Evolutionary conservation across 2,113 vertebrate genomes (phyloP).

Genomic region (Pristiophorus japonicus): DNA sequence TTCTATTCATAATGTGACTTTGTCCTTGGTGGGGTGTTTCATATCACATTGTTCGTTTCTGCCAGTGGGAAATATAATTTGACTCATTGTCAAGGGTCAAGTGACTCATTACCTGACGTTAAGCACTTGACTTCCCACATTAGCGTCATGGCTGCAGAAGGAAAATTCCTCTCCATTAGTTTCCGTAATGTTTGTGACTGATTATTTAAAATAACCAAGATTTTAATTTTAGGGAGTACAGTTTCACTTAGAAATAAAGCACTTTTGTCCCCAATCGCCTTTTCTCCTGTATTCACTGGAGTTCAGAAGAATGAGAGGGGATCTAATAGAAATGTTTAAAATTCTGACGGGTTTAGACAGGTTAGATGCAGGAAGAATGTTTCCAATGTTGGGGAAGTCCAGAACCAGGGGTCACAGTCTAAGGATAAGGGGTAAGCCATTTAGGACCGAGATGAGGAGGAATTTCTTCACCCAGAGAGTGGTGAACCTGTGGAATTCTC

Average conservation of each 20-base stretch:
- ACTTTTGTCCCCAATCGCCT: neutral
- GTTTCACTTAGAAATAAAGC: neutral
- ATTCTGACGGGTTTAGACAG: no score
- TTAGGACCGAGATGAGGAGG: no score
- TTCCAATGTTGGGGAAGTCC: no score
- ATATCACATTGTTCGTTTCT: neutral
- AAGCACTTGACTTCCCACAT: neutral
- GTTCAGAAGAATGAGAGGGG: no score
- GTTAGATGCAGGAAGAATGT: no score
- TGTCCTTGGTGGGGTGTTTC: neutral
- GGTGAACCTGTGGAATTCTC: no score
- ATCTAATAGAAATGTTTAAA: no score
- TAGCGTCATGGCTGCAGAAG: neutral
- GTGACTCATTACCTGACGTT: neutral
- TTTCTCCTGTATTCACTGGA: neutral
- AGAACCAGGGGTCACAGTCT: no score
- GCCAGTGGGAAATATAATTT: neutral
- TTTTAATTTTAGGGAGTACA: neutral
- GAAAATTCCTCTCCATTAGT: neutral
- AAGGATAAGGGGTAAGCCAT: no score
- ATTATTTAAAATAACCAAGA: neutral
- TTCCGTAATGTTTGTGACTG: neutral
- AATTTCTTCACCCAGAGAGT: no score
- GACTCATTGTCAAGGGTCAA: constrained; percentile 8
- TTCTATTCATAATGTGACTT: neutral